phyloP scores from a whole-genome alignment of 2,797 vertebrate species.

The Urosaurus nigricauda region DNA sequence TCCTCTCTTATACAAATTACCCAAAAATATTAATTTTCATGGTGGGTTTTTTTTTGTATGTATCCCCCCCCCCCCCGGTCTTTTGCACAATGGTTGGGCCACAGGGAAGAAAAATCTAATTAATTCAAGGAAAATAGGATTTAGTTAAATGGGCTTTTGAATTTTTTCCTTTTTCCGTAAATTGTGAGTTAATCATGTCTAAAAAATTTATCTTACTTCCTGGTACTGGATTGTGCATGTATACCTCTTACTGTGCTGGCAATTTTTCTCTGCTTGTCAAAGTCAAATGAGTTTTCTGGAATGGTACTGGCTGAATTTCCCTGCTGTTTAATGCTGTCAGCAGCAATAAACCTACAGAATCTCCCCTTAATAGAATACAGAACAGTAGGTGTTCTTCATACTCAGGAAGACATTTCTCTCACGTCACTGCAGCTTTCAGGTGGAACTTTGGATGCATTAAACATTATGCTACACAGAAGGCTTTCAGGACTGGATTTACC shows the following conservation, averaged over 20 bases:
- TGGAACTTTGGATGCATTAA: slow-evolving; percentile 10
- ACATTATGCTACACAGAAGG: slow-evolving; percentile 4
- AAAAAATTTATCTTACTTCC: slow-evolving; percentile 18
- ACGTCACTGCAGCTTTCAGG: slow-evolving; percentile 33
- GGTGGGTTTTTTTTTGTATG: no score
- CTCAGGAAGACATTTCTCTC: neutral
- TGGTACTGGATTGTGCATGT: slow-evolving; percentile 42
- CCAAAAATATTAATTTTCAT: no score
- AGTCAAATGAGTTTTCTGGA: slow-evolving; percentile 60
- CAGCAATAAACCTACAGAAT: slow-evolving; percentile 41
- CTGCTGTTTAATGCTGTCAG: slow-evolving; percentile 47
- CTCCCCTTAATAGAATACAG: slow-evolving; percentile 48
- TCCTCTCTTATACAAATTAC: neutral
- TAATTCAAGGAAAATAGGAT: neutral
- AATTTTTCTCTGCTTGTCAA: slow-evolving; percentile 62
- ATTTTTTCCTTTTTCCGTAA: neutral
- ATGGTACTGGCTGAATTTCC: slow-evolving; percentile 51
- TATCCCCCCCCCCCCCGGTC: no score
- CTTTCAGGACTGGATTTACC: neutral
- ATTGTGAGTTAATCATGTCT: slow-evolving; percentile 43
- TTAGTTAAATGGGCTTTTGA: neutral
- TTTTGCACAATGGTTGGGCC: neutral
- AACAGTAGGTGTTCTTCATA: slow-evolving; percentile 22
- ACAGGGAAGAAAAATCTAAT: neutral
- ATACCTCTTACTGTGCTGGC: slow-evolving; percentile 52